A percentile compares a stretch with the other conserved stretches of the same genome.
phyloP scores from a whole-genome alignment of 1,140 invertebrate genomes.

The Oreohelix idahoensis region DNA sequence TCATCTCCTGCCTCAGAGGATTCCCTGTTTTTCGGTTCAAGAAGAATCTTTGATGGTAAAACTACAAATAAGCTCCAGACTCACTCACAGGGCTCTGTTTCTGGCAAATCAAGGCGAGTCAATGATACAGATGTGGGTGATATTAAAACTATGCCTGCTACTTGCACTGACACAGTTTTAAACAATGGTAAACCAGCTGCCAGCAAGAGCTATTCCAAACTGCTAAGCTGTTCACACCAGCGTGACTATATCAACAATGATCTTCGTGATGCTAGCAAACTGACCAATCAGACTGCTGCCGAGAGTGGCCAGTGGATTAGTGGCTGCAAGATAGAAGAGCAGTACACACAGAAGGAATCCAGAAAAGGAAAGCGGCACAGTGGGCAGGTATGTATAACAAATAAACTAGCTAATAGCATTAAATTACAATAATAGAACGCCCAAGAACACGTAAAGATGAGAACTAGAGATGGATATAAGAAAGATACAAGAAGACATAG shows the following conservation, averaged over 20 bases:
- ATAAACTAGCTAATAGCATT: too few species aligned
- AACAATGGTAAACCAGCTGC: slow-evolving; percentile 64
- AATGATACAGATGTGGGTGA: neutral
- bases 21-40: slow-evolving; percentile 58
- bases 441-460: too few species aligned
- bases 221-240: slow-evolving; percentile 54
- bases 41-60: slow-evolving; percentile 61
- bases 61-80: slow-evolving; percentile 43
- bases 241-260: slow-evolving; percentile 70
- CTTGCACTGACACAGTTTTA: slow-evolving; percentile 50
- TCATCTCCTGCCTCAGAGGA: slow-evolving; percentile 27
- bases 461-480: too few species aligned
- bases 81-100: neutral
- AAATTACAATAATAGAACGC: too few species aligned
- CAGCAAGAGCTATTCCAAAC: slow-evolving; percentile 51
- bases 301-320: neutral
- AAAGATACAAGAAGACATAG: too few species aligned
- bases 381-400: too few species aligned
- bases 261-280: slow-evolving; percentile 64
- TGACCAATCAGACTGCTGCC: slow-evolving; percentile 57
- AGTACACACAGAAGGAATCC: neutral
- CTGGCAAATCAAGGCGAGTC: neutral
- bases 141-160: neutral
- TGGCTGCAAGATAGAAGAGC: neutral
- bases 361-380: neutral